Percentiles rank a stretch among this genome's conserved stretches.
Evolutionary conservation across 1,140 invertebrate species (phyloP).

Genomic region (Planococcus citri): DNA sequence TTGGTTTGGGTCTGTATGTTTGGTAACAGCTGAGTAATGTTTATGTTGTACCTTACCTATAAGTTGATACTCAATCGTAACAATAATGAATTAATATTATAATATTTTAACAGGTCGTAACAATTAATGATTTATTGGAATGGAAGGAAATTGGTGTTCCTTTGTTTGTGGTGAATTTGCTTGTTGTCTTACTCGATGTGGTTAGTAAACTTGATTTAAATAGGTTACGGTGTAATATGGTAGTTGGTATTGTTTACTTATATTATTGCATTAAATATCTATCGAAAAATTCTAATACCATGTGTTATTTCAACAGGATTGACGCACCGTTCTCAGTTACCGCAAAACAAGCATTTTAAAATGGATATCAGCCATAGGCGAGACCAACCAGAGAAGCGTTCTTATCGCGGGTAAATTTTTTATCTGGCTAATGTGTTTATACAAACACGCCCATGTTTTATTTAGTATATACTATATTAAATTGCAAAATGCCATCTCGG

Average conservation of each 20-base stretch:
- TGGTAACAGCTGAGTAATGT: too few species aligned
- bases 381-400: neutral
- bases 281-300: too few species aligned
- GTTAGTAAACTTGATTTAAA: neutral
- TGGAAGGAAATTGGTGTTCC: neutral
- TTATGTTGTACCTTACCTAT: too few species aligned
- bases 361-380: neutral
- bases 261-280: too few species aligned
- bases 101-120: neutral
- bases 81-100: neutral
- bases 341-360: neutral
- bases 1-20: too few species aligned
- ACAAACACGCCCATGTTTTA: too few species aligned
- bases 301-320: neutral
- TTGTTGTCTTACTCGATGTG: neutral
- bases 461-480: too few species aligned
- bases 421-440: too few species aligned
- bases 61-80: neutral
- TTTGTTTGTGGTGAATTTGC: constrained; percentile 1
- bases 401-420: neutral
- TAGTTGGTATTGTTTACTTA: too few species aligned
- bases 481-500: too few species aligned
- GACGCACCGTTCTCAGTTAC: neutral
- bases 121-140: neutral
- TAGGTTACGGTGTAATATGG: neutral